A percentile compares a stretch with the other conserved stretches of the same genome.
These are phyloP conservation scores for Aphrocallistes beatrix DNA, from an alignment of 37 sponge, comb jelly and placozoan genomes.

Conservation along the genomic window DNA sequence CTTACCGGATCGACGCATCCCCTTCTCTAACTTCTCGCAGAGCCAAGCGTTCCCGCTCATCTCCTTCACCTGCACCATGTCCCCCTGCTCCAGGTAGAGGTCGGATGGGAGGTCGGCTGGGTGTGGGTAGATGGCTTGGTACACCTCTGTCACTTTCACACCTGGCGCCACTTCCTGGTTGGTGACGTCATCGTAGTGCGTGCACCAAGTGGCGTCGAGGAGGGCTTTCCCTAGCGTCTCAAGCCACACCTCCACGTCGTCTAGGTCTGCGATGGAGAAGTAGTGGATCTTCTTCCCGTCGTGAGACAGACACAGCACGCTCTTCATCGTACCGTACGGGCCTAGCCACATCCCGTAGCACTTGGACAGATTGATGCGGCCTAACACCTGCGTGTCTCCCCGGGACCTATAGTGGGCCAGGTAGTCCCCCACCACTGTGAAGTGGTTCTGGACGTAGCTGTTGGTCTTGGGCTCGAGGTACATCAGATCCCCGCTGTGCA, in stretches of 20 bases:
- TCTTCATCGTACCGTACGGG: neutral
- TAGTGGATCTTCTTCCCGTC: constrained; percentile 7
- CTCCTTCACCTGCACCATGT: neutral
- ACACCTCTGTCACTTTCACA: neutral
- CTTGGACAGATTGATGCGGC: neutral
- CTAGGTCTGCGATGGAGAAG: neutral
- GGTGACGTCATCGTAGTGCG: constrained; percentile 14
- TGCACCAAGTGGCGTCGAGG: neutral
- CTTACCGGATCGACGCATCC: neutral
- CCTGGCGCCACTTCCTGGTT: neutral
- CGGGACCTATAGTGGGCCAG: neutral
- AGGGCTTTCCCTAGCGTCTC: neutral
- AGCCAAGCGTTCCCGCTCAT: neutral
- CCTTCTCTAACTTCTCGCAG: neutral
- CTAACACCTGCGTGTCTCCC: neutral
- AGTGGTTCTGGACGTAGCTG: neutral
- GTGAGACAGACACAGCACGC: neutral
- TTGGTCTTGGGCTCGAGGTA: neutral
- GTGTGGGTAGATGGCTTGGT: neutral
- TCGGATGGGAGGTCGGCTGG: neutral
- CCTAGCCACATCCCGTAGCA: constrained; percentile 3
- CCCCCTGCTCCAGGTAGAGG: neutral
- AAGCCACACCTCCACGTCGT: neutral
- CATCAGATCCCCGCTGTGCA: neutral
- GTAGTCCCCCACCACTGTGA: constrained; percentile 2